Conservation (phyloP, 2,113 vertebrate species). For the Lophura nycthemera region DNA sequence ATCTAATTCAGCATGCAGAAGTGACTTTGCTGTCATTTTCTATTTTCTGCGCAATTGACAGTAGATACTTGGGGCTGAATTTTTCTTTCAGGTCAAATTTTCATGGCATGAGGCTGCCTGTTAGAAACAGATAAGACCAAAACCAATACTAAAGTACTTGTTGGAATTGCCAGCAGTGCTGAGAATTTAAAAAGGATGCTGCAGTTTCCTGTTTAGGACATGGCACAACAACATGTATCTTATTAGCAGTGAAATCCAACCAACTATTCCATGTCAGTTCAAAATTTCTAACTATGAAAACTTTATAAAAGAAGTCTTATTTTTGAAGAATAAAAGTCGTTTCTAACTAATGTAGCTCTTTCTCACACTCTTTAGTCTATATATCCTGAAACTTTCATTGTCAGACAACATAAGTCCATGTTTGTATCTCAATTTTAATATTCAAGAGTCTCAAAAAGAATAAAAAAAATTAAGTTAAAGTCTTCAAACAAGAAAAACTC, state of each 20-base stretch:
- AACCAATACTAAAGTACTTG: slow-evolving; percentile 75
- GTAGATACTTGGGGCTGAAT: slow-evolving; percentile 83
- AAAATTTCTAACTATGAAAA: slow-evolving; percentile 59
- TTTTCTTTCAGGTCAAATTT: slow-evolving; percentile 86
- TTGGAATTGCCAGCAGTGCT: slow-evolving; percentile 78
- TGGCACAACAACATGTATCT: slow-evolving; percentile 72
- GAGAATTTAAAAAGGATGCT: slow-evolving; percentile 76
- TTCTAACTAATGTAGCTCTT: background rate
- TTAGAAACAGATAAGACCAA: slow-evolving; percentile 83
- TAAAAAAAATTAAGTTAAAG: background rate
- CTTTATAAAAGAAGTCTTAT: slow-evolving; percentile 46
- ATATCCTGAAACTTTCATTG: background rate
- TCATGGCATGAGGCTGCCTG: slow-evolving; percentile 80
- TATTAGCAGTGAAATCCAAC: slow-evolving; percentile 67
- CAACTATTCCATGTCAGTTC: slow-evolving; percentile 44
- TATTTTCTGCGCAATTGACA: slow-evolving; percentile 87
- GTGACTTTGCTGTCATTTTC: slow-evolving; percentile 84
- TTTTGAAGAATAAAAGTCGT: slow-evolving; percentile 14
- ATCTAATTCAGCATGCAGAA: slow-evolving; percentile 86
- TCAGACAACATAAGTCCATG: background rate
- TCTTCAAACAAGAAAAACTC: background rate
- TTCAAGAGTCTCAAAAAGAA: background rate
- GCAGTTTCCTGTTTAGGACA: slow-evolving; percentile 76
- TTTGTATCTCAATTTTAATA: background rate
- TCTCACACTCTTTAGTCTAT: background rate